phyloP scores from a whole-genome alignment of 1,140 invertebrate genomes.

The Akabosia matsudoensis region DNA sequence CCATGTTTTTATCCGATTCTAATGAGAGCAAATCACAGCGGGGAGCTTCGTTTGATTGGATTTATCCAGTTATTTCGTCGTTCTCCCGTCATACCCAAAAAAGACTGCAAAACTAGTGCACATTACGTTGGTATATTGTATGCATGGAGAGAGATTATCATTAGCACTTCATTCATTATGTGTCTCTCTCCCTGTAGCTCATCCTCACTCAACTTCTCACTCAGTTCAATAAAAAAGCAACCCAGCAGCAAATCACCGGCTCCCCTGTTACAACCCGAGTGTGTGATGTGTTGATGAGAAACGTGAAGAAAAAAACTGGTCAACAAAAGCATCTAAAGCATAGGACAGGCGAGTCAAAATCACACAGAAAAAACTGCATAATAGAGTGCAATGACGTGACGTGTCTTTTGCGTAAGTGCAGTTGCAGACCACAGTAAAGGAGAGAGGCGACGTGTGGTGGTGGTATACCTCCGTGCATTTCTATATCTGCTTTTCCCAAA shows the following conservation, averaged over 20 bases:
- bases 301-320: constrained; percentile 1
- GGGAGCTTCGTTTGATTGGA: constrained; percentile 20
- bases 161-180: constrained; percentile 19
- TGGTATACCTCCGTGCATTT: too few species aligned
- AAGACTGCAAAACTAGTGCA: too few species aligned
- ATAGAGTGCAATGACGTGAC: neutral
- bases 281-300: neutral
- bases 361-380: neutral
- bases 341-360: neutral
- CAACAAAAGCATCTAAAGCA: neutral
- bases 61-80: neutral
- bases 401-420: neutral
- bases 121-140: too few species aligned
- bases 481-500: neutral
- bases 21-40: constrained; percentile 13
- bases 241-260: neutral
- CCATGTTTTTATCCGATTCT: neutral
- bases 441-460: neutral
- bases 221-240: neutral
- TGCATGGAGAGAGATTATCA: neutral
- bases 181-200: neutral
- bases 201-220: neutral
- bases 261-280: neutral
- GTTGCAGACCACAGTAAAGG: neutral
- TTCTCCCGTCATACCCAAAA: too few species aligned